Evolutionary conservation across 2,797 vertebrate species (phyloP), one percentile per base, ranked within the genome.

Genomic region (Notamacropus eugenii): DNA sequence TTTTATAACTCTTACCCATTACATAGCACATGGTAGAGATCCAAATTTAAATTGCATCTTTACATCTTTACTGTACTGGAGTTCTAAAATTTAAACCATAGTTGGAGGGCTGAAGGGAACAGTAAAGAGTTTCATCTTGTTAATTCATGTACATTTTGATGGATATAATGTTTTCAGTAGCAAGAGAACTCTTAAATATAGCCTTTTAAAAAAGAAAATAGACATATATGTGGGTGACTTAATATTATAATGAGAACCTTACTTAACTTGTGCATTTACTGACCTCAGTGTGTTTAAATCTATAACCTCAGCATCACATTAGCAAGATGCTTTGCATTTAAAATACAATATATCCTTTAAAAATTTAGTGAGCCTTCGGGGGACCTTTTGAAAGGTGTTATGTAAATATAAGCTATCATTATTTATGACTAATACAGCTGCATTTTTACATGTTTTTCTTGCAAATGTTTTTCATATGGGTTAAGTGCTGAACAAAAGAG

Each of bases 221-320:
- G 74, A 52, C 90, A 50, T 46, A 93, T 94, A 87, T 93, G 58
- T 93, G 91, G 58, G 40, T 29, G 28, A 95, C 55, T 93, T 95
- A 92, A 95, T 97, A 59, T 94, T 91, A 92, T 94, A 96, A 93
- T 93, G 34, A 96, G 91, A 97, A 94, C n/a, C 94, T 74, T 90
- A 92, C 93, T 74, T 90, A 92, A 52, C 55, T 94, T 93, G 95
- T 74, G 28, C 40, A 96, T 95, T 97, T 96, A 22, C 62, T 96
- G 93, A 97, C 95, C 95, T 95, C 34, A 46, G 1, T 93, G 96
- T 94, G 74, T 98, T 98, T 97, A 96, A 96, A 97, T 97, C 87
- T 94, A 90, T 97, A 96, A 96, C 92, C 96, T 95, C 55, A 62
- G 91, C 46, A 96, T 97, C 55, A 87, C 19, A 95, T 96, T 94